Conservation (phyloP, 2,888 invertebrate species). For the Yponomeuta plumbellus region DNA sequence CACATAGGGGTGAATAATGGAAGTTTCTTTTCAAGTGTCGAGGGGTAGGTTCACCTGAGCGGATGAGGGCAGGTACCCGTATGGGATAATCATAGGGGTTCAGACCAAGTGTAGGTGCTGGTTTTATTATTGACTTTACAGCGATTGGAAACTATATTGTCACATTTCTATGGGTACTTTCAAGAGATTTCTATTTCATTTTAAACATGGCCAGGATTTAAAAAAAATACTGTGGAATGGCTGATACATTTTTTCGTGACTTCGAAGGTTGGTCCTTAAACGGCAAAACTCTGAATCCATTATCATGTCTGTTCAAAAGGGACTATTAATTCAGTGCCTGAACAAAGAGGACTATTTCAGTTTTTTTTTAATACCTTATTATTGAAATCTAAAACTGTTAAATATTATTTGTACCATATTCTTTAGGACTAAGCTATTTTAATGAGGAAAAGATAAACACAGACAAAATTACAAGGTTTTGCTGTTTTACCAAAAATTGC, state of each 20-base stretch:
- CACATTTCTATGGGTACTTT: neutral
- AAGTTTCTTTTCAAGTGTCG: slow-evolving; percentile 22
- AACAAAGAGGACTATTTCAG: no score
- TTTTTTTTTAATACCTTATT: no score
- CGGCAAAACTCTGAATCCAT: no score
- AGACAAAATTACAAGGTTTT: no score
- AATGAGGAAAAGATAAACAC: no score
- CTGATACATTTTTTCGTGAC: neutral
- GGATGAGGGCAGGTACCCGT: slow-evolving; percentile 60
- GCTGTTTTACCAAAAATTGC: no score
- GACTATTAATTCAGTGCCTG: no score
- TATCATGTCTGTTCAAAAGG: no score
- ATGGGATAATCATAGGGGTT: slow-evolving; percentile 29
- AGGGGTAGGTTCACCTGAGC: slow-evolving; percentile 66
- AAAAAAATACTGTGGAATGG: neutral
- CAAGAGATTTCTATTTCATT: neutral
- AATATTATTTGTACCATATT: no score
- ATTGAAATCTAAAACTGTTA: no score
- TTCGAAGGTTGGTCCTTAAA: no score
- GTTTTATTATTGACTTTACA: neutral
- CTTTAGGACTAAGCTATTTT: no score
- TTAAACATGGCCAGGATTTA: neutral
- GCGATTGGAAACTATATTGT: neutral
- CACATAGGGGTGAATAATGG: slow-evolving; percentile 18
- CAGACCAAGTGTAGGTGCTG: slow-evolving; percentile 19